Conservation (phyloP, 2,113 vertebrate species). For the Cyanoramphus novaezelandiae region DNA sequence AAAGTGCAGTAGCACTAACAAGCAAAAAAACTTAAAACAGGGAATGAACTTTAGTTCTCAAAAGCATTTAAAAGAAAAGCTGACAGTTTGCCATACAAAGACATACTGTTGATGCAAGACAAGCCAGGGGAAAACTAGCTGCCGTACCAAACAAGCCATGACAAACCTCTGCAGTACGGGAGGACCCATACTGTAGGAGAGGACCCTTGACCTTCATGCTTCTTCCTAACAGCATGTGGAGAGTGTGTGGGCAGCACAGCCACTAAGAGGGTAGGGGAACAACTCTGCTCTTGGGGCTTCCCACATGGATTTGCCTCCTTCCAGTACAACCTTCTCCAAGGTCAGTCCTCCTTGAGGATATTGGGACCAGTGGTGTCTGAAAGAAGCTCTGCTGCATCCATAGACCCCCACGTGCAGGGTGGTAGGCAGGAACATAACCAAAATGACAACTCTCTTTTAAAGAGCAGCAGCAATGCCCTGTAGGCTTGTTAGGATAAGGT, state of each 20-base stretch:
- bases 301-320: fast-evolving
- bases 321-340: neutral
- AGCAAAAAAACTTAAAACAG: slow-evolving; percentile 27
- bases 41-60: slow-evolving; percentile 28
- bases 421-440: neutral
- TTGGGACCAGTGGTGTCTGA: neutral
- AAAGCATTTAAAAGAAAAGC: slow-evolving; percentile 36
- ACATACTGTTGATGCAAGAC: neutral
- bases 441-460: neutral
- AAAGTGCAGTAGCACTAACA: slow-evolving; percentile 17
- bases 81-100: neutral
- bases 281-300: neutral
- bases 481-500: neutral
- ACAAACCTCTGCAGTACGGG: neutral
- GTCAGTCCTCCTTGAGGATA: neutral
- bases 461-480: neutral
- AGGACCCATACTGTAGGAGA: neutral
- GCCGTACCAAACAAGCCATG: neutral
- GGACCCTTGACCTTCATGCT: neutral
- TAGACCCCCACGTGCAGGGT: neutral
- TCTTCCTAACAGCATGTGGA: fast-evolving
- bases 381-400: neutral
- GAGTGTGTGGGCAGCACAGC: neutral
- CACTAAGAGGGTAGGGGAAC: neutral
- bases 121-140: neutral